Conservation (phyloP, 2,113 vertebrate genomes). For the Lepus timidus region DNA sequence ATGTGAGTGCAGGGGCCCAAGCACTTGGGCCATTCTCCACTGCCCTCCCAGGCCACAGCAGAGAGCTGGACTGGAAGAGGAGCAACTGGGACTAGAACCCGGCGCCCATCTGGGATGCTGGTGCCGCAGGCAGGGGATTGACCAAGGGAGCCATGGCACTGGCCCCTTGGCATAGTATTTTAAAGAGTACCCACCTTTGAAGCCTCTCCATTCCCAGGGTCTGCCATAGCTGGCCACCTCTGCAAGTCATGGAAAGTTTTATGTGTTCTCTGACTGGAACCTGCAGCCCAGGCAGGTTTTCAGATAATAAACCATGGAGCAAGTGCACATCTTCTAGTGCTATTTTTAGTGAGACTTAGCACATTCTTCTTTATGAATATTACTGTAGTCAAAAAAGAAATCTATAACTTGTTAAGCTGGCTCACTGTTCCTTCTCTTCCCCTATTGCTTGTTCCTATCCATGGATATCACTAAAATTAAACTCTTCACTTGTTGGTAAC, state of each 20-base stretch:
- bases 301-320: not conserved
- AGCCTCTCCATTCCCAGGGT: not conserved
- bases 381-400: conserved; percentile 3
- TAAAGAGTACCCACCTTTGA: not conserved
- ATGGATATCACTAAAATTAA: not conserved
- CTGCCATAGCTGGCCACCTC: not conserved
- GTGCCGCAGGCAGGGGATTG: no score
- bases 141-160: no score
- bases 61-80: no score
- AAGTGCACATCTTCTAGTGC: not conserved
- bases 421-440: not conserved
- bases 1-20: no score
- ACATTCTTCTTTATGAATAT: not conserved
- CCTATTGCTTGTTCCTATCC: not conserved
- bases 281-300: not conserved
- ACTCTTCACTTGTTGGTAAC: not conserved
- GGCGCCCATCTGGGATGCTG: no score
- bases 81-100: no score
- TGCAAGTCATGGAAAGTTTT: not conserved
- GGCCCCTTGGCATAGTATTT: not conserved
- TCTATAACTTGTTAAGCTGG: not conserved
- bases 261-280: not conserved
- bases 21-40: no score
- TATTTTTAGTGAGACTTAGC: not conserved
- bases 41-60: no score